phyloP scores from a whole-genome alignment of 2,888 invertebrate genomes.

The Netelia melanura region DNA sequence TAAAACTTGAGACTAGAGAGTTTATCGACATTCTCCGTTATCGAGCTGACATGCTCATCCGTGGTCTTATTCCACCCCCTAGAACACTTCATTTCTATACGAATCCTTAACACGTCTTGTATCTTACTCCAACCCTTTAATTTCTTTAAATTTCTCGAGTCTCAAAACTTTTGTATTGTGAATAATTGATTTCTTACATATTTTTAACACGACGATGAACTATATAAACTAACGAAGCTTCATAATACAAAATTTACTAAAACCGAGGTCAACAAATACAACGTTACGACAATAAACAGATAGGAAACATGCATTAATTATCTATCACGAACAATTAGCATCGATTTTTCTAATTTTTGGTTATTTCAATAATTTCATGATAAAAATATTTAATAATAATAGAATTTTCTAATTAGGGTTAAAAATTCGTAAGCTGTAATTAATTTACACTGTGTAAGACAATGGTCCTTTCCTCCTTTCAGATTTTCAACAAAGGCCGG shows the following conservation, averaged over 20 bases:
- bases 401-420: neutral
- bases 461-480: neutral
- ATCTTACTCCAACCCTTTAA: slow-evolving; percentile 8
- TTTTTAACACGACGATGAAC: neutral
- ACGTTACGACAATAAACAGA: slow-evolving; percentile 27
- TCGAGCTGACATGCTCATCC: neutral
- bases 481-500: neutral
- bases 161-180: slow-evolving; percentile 6
- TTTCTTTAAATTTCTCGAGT: neutral
- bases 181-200: neutral
- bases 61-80: neutral
- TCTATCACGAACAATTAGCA: neutral
- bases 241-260: slow-evolving; percentile 13
- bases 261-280: slow-evolving; percentile 32
- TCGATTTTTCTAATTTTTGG: neutral
- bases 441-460: neutral
- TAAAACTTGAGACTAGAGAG: slow-evolving; percentile 36
- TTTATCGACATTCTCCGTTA: slow-evolving; percentile 19
- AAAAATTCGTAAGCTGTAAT: neutral
- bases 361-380: neutral
- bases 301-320: slow-evolving; percentile 18
- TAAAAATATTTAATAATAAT: neutral
- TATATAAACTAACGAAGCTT: neutral
- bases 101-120: neutral
- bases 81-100: slow-evolving; percentile 6